Conservation (phyloP, 2,113 vertebrate genomes). For the Myrmecobius fasciatus region DNA sequence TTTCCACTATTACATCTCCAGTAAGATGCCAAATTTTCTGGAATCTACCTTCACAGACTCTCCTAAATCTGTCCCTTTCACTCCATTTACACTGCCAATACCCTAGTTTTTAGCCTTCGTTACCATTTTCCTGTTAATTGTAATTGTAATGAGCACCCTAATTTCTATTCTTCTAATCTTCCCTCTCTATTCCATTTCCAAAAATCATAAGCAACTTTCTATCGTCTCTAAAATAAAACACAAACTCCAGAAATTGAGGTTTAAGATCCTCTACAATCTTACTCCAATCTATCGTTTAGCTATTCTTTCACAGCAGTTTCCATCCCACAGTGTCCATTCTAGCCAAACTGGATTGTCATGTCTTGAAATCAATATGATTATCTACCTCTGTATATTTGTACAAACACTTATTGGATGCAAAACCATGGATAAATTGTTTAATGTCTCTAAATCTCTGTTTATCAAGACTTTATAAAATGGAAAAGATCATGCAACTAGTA, state of each 20-base stretch:
- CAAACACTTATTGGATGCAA: not conserved
- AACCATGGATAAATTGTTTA: not conserved
- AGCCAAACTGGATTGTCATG: not conserved
- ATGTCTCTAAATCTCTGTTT: not conserved
- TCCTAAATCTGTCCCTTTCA: not conserved
- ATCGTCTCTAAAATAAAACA: not conserved
- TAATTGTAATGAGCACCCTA: not conserved
- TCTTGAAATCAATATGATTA: not conserved
- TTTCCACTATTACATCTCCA: not conserved
- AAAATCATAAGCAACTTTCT: not conserved
- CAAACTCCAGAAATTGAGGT: not conserved
- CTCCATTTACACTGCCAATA: not conserved
- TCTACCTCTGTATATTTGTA: not conserved
- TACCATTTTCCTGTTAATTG: not conserved
- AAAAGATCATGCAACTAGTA: not conserved
- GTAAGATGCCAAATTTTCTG: not conserved
- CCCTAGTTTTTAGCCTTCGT: not conserved
- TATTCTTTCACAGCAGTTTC: not conserved
- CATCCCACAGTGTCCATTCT: not conserved
- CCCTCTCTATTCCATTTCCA: not conserved
- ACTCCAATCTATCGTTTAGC: not conserved
- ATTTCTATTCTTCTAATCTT: not conserved
- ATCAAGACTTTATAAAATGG: not conserved
- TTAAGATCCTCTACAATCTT: not conserved
- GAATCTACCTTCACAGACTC: not conserved